A percentile compares a stretch with the other conserved stretches of the same genome.
phyloP scores from a whole-genome alignment of 2,113 vertebrate species.

The Mastomys coucha region DNA sequence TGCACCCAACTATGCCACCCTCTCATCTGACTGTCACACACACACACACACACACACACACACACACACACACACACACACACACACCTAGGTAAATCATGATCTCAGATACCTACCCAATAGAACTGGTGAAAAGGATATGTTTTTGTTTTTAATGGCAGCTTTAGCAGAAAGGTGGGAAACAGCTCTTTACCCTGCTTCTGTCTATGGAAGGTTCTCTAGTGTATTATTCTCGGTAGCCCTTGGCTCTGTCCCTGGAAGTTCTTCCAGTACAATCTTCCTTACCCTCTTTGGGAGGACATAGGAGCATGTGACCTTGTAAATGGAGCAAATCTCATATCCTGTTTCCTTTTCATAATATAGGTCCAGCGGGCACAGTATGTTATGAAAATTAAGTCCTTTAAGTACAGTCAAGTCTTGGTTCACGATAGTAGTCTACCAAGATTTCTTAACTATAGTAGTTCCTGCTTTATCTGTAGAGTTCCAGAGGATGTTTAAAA shows the following conservation, averaged over 20 bases:
- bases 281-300: background rate
- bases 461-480: background rate
- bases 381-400: background rate
- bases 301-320: background rate
- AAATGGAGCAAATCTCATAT: conserved; percentile 24
- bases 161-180: background rate
- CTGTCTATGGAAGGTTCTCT: background rate
- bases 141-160: background rate
- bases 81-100: background rate
- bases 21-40: background rate
- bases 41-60: background rate
- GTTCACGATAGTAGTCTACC: background rate
- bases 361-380: background rate
- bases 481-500: background rate
- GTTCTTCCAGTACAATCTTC: background rate
- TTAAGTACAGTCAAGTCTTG: background rate
- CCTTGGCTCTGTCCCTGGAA: background rate
- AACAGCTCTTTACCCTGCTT: background rate
- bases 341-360: background rate
- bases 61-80: background rate
- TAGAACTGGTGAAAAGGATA: background rate
- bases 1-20: background rate
- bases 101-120: background rate
- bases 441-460: background rate
- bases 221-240: background rate